phyloP scores from a whole-genome alignment of 2,113 vertebrate species.

The Platichthys stellatus region DNA sequence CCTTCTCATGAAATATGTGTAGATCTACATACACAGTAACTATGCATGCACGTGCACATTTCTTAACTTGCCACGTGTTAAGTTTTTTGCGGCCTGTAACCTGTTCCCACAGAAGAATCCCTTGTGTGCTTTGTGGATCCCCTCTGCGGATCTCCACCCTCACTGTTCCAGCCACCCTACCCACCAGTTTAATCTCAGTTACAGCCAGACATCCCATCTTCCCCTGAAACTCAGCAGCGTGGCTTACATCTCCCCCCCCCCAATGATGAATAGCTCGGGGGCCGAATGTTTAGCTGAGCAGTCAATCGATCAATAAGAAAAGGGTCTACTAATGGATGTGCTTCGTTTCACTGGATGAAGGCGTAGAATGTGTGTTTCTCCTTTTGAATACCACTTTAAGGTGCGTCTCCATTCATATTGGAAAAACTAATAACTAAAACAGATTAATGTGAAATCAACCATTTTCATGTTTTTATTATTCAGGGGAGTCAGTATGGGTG shows the following conservation, averaged over 20 bases:
- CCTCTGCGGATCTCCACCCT: constrained; percentile 49
- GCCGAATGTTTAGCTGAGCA: constrained; percentile 73
- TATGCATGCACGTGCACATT: background rate
- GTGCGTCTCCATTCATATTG: constrained; percentile 27
- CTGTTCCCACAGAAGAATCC: background rate
- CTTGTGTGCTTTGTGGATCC: constrained; percentile 29
- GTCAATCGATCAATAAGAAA: constrained; percentile 80
- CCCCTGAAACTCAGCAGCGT: constrained; percentile 65
- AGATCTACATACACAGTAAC: background rate
- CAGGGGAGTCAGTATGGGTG: background rate
- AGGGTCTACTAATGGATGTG: constrained; percentile 75
- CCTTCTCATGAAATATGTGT: background rate
- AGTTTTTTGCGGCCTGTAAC: constrained; percentile 23
- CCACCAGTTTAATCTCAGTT: constrained; percentile 76
- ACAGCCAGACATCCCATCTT: constrained; percentile 65
- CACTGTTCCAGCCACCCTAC: constrained; percentile 52
- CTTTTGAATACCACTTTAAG: constrained; percentile 15
- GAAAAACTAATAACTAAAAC: background rate
- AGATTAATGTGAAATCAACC: background rate
- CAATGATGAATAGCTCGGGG: constrained; percentile 75
- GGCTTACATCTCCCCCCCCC: constrained; percentile 57
- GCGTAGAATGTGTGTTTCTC: constrained; percentile 46
- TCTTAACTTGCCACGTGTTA: background rate
- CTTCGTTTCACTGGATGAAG: constrained; percentile 69
- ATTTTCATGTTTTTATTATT: constrained; percentile 20